Evolutionary conservation across 2,888 invertebrate species (phyloP).

Genomic region (Cheilosia vernalis): DNA sequence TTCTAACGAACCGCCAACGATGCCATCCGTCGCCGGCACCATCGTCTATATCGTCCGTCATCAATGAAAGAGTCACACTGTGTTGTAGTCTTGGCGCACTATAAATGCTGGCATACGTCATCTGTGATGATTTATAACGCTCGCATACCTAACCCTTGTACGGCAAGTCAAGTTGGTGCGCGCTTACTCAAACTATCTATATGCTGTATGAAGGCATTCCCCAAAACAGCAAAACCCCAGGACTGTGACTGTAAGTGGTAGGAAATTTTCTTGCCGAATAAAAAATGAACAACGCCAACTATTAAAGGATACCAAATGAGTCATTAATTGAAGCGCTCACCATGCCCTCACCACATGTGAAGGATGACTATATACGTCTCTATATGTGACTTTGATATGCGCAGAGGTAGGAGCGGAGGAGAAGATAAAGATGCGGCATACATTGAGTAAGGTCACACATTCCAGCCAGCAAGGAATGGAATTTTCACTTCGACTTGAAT

Average conservation of each 20-base stretch:
- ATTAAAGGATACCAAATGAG: conserved; percentile 75
- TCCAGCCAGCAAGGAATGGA: conserved; percentile 52
- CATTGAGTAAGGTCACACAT: conserved; percentile 71
- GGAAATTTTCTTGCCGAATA: conserved; percentile 43
- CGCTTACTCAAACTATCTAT: conserved; percentile 7
- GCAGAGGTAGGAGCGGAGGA: neutral
- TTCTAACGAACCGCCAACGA: conserved; percentile 65
- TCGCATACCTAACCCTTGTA: conserved; percentile 68
- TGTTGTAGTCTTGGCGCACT: conserved; percentile 41
- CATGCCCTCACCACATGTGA: conserved; percentile 72
- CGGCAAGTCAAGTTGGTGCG: conserved; percentile 15
- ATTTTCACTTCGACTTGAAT: conserved; percentile 48
- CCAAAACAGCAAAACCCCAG: conserved; percentile 12
- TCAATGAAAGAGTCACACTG: conserved; percentile 68
- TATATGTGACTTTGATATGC: neutral
- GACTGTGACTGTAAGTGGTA: conserved; percentile 18
- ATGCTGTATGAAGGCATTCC: conserved; percentile 44
- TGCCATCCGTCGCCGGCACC: conserved; percentile 36
- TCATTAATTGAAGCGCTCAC: conserved; percentile 71
- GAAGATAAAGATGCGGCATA: conserved; percentile 5
- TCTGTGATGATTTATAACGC: conserved; percentile 68
- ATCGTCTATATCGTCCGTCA: conserved; percentile 48
- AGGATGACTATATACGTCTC: conserved; percentile 25
- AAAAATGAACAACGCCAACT: conserved; percentile 57
- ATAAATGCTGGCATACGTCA: conserved; percentile 59